phyloP scores from a whole-genome alignment of 2,113 vertebrate species.

The Picathartes gymnocephalus region DNA sequence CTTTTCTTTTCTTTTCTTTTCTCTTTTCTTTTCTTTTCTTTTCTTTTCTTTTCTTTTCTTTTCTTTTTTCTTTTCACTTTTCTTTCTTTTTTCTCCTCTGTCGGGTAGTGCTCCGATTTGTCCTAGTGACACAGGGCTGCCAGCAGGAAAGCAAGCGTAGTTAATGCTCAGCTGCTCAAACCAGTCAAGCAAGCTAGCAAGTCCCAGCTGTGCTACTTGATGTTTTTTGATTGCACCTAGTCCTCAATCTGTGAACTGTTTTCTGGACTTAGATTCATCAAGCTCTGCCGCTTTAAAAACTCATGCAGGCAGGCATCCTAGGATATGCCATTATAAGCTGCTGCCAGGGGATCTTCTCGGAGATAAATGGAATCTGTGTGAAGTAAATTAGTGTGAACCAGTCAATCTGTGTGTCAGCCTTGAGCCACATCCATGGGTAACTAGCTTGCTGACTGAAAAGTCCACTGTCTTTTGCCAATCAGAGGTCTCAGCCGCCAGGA shows the following conservation, averaged over 20 bases:
- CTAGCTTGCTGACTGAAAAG: conserved; percentile 70
- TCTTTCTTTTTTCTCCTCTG: neutral
- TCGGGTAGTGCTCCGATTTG: conserved; percentile 34
- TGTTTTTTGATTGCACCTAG: conserved; percentile 75
- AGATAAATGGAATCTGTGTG: conserved; percentile 84
- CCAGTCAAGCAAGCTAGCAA: conserved; percentile 69
- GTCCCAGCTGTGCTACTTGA: conserved; percentile 77
- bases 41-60: neutral
- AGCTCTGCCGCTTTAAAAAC: conserved; percentile 73
- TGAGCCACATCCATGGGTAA: conserved; percentile 77
- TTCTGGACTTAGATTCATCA: conserved; percentile 77
- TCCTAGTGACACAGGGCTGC: conserved; percentile 61
- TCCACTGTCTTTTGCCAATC: conserved; percentile 64
- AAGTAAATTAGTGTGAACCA: conserved; percentile 86
- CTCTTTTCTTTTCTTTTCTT: rapidly evolving
- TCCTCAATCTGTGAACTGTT: conserved; percentile 77
- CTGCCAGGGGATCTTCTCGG: conserved; percentile 80
- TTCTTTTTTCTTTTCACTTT: rapidly evolving
- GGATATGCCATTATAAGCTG: conserved; percentile 79
- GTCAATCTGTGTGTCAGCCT: conserved; percentile 81
- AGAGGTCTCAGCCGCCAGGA: conserved; percentile 55
- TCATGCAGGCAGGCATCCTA: conserved; percentile 75
- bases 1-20: too few species aligned
- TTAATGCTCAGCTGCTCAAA: conserved; percentile 73
- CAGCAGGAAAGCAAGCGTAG: conserved; percentile 66